Evolutionary conservation across 1,140 invertebrate genomes (phyloP).

Genomic region (Drosophila obscura): DNA sequence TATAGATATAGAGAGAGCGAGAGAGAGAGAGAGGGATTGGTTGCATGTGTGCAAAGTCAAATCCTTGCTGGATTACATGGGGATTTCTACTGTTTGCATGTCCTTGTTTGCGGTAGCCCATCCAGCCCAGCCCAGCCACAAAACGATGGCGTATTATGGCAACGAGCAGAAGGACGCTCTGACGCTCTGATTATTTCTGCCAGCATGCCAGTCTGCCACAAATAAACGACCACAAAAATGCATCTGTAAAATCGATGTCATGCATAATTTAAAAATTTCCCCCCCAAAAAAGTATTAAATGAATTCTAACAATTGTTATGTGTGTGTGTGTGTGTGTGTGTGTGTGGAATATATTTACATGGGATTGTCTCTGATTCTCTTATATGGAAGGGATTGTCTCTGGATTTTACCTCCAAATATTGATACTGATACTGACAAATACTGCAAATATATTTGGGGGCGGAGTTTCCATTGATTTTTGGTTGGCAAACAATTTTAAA

Average conservation of each 20-base stretch:
- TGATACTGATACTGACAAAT: no score
- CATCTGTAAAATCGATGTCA: slow-evolving; percentile 76
- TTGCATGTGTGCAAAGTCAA: slow-evolving; percentile 62
- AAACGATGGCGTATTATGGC: slow-evolving; percentile 12
- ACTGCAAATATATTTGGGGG: slow-evolving; percentile 19
- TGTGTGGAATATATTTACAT: slow-evolving; percentile 40
- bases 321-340: no score
- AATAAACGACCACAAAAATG: slow-evolving; percentile 65
- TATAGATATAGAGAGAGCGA: neutral
- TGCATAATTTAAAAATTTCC: slow-evolving; percentile 65
- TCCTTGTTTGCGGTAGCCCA: slow-evolving; percentile 60
- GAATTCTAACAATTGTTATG: slow-evolving; percentile 29
- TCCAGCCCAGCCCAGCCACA: slow-evolving; percentile 40
- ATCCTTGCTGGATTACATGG: slow-evolving; percentile 69
- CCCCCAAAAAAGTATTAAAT: slow-evolving; percentile 15
- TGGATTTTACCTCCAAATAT: no score
- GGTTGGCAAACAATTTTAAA: neutral
- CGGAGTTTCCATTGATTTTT: slow-evolving; percentile 24
- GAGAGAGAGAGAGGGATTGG: slow-evolving; percentile 38
- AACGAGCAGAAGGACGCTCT: slow-evolving; percentile 5
- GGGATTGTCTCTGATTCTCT: slow-evolving; percentile 2
- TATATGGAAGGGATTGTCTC: no score
- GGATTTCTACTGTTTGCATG: slow-evolving; percentile 59
- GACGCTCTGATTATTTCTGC: slow-evolving; percentile 62
- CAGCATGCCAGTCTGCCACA: slow-evolving; percentile 36